Percentiles rank a stretch among this genome's conserved stretches.
phyloP scores from a whole-genome alignment of 2,797 vertebrate genomes.

The Oreochromis grahami region DNA sequence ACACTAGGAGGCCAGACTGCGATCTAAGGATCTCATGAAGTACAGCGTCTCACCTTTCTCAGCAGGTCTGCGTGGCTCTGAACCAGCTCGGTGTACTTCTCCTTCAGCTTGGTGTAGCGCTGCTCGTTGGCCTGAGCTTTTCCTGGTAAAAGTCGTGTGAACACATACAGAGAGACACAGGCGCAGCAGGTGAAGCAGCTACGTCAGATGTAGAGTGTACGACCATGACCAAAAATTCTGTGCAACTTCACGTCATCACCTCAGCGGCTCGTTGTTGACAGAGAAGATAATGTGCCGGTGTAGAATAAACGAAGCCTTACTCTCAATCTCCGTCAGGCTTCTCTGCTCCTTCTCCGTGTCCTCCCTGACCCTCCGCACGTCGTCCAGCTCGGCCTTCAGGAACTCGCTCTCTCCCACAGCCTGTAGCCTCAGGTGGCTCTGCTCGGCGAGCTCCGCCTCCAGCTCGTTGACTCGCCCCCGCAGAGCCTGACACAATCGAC shows the following conservation, averaged over 20 bases:
- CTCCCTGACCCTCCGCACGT: slow-evolving; percentile 87
- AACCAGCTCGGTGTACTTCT: slow-evolving; percentile 95
- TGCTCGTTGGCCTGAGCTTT: slow-evolving; percentile 96
- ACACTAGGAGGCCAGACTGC: not conserved
- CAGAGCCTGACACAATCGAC: slow-evolving; percentile 83
- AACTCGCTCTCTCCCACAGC: slow-evolving; percentile 91
- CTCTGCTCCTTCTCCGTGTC: slow-evolving; percentile 96
- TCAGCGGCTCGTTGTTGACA: not conserved
- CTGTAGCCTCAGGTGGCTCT: slow-evolving; percentile 92
- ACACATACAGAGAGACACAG: not conserved
- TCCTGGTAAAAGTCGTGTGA: slow-evolving; percentile 54
- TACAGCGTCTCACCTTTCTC: slow-evolving; percentile 83
- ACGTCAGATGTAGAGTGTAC: not conserved
- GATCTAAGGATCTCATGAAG: not conserved
- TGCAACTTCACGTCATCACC: not conserved
- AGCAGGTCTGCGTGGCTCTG: slow-evolving; percentile 94
- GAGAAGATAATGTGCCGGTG: not conserved
- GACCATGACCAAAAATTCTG: not conserved
- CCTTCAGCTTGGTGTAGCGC: slow-evolving; percentile 95
- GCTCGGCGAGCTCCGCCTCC: slow-evolving; percentile 95
- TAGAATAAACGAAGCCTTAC: slow-evolving; percentile 68
- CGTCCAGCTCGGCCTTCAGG: slow-evolving; percentile 89
- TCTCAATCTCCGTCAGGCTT: slow-evolving; percentile 93
- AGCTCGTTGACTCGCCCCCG: slow-evolving; percentile 89
- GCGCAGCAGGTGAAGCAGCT: not conserved